Percentiles rank a stretch among this genome's conserved stretches.
These are phyloP conservation scores for Leptinotarsa lineolata DNA, from an alignment of 1,140 invertebrate genomes.

Conservation along the genomic window DNA sequence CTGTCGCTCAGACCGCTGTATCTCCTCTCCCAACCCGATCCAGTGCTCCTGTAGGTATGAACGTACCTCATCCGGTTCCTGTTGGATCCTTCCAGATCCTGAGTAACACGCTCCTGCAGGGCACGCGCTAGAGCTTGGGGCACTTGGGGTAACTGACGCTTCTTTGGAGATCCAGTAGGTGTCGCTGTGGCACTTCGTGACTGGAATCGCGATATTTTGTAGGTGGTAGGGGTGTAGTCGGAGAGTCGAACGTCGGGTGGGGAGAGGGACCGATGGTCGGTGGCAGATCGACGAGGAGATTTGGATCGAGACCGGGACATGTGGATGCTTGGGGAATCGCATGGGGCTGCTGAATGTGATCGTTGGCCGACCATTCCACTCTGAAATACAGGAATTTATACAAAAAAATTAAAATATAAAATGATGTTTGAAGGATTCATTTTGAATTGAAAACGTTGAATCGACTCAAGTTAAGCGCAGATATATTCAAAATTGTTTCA, in stretches of 20 bases:
- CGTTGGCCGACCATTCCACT: conserved; percentile 59
- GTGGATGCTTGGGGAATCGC: conserved; percentile 67
- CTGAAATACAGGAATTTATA: conserved; percentile 41
- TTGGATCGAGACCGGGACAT: conserved; percentile 64
- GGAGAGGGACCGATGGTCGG: conserved; percentile 71
- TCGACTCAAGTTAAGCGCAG: too few relatives aligned
- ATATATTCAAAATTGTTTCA: too few relatives aligned
- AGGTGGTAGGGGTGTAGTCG: conserved; percentile 48
- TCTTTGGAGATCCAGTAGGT: conserved; percentile 93
- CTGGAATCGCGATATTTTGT: conserved; percentile 64
- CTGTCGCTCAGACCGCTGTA: conserved; percentile 82
- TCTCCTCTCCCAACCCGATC: conserved; percentile 74
- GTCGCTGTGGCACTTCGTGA: conserved; percentile 88
- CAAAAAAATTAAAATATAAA: neutral
- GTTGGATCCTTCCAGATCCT: conserved; percentile 78
- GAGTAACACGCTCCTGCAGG: conserved; percentile 70
- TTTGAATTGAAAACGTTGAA: too few relatives aligned
- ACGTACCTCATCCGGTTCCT: conserved; percentile 48
- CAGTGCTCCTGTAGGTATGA: conserved; percentile 73
- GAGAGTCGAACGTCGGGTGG: conserved; percentile 66
- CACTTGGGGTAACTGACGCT: conserved; percentile 92
- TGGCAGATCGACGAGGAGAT: conserved; percentile 65
- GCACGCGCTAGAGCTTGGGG: conserved; percentile 68
- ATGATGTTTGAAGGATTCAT: too few relatives aligned
- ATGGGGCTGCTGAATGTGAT: conserved; percentile 77